phyloP scores from a whole-genome alignment of 2,113 vertebrate genomes.

The Naja naja region DNA sequence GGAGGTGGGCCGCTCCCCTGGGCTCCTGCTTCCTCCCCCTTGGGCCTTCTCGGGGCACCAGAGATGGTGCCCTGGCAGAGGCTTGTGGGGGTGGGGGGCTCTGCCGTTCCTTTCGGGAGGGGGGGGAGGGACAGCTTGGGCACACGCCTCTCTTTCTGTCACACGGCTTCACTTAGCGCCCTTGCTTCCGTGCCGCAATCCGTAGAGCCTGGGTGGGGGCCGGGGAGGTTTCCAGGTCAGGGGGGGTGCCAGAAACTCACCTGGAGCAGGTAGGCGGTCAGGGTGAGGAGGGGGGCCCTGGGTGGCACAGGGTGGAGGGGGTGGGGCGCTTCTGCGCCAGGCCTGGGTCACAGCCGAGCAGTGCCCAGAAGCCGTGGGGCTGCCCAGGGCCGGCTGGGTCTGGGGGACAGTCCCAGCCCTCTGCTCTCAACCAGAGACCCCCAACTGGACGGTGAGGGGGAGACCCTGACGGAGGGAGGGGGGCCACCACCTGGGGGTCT shows the following conservation, averaged over 20 bases:
- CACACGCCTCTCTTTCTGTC: neutral
- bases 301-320: neutral
- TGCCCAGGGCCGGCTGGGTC: neutral
- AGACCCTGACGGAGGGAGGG: neutral
- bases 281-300: neutral
- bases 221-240: neutral
- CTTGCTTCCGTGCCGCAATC: constrained; percentile 13
- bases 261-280: neutral
- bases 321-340: neutral
- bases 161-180: constrained; percentile 11
- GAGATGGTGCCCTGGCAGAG: neutral
- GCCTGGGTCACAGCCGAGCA: neutral
- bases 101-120: neutral
- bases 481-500: neutral
- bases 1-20: fast-evolving
- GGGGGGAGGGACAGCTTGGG: neutral
- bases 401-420: fast-evolving
- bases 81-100: too few relatives aligned
- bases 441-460: neutral
- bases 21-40: neutral
- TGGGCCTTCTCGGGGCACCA: neutral
- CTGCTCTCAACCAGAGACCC: neutral
- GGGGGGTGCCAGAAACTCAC: neutral
- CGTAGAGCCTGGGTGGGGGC: neutral
- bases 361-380: neutral